Percentiles rank a stretch among this genome's conserved stretches.
These are phyloP conservation scores for Typhlichthys eigenmanni DNA, from an alignment of 2,797 vertebrate species.

Conservation along the genomic window DNA sequence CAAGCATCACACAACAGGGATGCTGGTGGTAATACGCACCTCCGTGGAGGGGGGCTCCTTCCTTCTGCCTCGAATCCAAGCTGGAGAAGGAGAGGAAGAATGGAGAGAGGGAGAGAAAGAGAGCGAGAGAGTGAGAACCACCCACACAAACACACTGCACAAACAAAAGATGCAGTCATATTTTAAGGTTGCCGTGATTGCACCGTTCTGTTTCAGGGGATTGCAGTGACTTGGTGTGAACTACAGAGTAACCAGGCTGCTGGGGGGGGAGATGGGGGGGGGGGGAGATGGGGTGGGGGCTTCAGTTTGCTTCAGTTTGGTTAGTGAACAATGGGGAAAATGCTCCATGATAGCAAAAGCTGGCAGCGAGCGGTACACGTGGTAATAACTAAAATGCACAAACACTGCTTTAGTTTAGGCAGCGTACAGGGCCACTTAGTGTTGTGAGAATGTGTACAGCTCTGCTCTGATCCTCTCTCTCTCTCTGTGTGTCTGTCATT, in stretches of 20 bases:
- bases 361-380: constrained; percentile 12
- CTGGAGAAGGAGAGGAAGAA: constrained; percentile 70
- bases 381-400: constrained; percentile 30
- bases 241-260: constrained; percentile 26
- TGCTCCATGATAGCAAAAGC: constrained; percentile 18
- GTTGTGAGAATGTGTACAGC: constrained; percentile 24
- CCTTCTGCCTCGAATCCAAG: constrained; percentile 94
- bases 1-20: constrained; percentile 69
- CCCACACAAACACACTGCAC: constrained; percentile 64
- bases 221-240: constrained; percentile 28
- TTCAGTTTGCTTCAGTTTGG: constrained; percentile 27
- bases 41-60: constrained; percentile 88
- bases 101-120: constrained; percentile 1
- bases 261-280: constrained; percentile 1
- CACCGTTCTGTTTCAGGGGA: constrained; percentile 42
- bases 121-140: constrained; percentile 57
- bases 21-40: constrained; percentile 73
- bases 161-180: constrained; percentile 66
- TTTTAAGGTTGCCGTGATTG: constrained; percentile 55
- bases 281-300: background rate
- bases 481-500: constrained; percentile 38
- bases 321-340: constrained; percentile 38
- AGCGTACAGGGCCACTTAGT: constrained; percentile 30
- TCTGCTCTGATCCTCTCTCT: constrained; percentile 55
- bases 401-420: constrained; percentile 36